A percentile compares a stretch with the other conserved stretches of the same genome.
These are phyloP conservation scores for Echeneis naucrates DNA, from an alignment of 2,797 vertebrate genomes.

Conservation along the genomic window DNA sequence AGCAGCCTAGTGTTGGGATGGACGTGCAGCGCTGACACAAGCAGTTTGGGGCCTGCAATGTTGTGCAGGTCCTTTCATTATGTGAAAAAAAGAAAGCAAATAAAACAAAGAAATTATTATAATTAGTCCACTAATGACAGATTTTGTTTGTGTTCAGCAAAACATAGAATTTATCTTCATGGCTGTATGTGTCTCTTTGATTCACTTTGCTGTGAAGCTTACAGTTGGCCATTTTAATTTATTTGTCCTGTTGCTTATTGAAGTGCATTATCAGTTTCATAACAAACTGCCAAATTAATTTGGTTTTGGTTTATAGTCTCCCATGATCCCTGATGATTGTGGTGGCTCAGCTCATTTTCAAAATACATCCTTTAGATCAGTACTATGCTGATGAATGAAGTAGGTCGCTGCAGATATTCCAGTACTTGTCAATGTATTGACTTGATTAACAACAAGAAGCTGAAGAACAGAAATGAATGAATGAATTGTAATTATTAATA, in stretches of 20 bases:
- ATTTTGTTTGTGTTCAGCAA: neutral
- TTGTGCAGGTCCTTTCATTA: neutral
- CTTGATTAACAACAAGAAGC: neutral
- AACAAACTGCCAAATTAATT: too few species aligned
- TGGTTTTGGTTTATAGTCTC: too few species aligned
- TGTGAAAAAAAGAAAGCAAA: neutral
- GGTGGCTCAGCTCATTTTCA: neutral
- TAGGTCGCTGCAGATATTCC: neutral
- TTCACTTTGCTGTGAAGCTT: neutral
- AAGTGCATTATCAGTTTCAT: neutral
- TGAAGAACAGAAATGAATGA: neutral
- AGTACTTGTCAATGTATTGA: neutral
- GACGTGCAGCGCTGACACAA: conserved; percentile 43
- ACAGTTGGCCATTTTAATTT: neutral
- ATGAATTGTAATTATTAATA: too few species aligned
- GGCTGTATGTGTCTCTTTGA: too few species aligned
- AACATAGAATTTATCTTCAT: too few species aligned
- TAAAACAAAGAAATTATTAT: neutral
- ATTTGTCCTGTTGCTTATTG: neutral
- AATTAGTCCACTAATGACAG: neutral
- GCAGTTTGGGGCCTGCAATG: conserved; percentile 31
- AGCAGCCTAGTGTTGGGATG: conserved; percentile 24
- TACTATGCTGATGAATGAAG: neutral
- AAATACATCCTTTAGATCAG: neutral
- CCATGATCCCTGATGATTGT: neutral